A percentile compares a stretch with the other conserved stretches of the same genome.
Evolutionary conservation across 2,797 vertebrate genomes (phyloP).

Genomic region (Coilia nasus): DNA sequence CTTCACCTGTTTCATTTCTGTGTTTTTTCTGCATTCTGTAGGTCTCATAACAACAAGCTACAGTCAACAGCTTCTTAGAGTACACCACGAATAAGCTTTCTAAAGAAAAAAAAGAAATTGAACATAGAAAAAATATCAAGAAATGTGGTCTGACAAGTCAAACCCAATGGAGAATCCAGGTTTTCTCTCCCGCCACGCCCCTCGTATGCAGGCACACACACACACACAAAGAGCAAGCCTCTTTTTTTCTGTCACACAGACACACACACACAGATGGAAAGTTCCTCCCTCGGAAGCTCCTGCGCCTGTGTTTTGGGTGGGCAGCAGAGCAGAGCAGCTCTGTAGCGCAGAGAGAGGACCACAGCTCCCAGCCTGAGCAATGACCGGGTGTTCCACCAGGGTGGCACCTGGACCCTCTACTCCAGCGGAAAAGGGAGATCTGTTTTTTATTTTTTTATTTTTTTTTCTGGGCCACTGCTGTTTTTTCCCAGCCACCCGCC

Average conservation of each 20-base stretch:
- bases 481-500: neutral
- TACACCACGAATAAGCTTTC: conserved; percentile 64
- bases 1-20: conserved; percentile 84
- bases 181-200: neutral
- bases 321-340: neutral
- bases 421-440: conserved; percentile 15
- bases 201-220: neutral
- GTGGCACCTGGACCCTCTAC: neutral
- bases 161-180: conserved; percentile 22
- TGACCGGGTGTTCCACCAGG: neutral
- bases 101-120: conserved; percentile 70
- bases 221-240: neutral
- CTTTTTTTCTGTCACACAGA: conserved; percentile 8
- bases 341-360: neutral
- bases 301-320: neutral
- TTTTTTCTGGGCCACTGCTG: neutral
- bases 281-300: conserved; percentile 30
- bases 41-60: conserved; percentile 99
- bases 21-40: conserved; percentile 82
- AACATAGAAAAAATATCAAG: neutral
- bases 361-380: neutral
- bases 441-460: neutral
- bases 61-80: conserved; percentile 94
- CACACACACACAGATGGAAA: neutral
- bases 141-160: conserved; percentile 31